These are phyloP conservation scores for Aethina tumida DNA, from an alignment of 1,140 invertebrate species.

Conservation along the genomic window DNA sequence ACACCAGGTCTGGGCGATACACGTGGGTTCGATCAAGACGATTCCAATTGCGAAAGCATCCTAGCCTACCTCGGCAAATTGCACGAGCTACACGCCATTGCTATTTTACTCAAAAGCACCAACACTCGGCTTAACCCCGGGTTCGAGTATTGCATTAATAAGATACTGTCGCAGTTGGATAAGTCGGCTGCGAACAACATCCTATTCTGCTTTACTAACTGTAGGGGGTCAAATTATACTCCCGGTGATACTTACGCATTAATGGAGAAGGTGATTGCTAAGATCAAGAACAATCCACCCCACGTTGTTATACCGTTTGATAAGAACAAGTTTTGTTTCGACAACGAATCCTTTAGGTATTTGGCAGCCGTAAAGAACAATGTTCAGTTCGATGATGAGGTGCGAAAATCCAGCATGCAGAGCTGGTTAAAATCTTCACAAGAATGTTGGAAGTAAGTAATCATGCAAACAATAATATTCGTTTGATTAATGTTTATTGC, in stretches of 20 bases:
- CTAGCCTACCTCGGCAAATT: slow-evolving; percentile 22
- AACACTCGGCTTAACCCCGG: slow-evolving; percentile 20
- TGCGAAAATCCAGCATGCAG: slow-evolving; percentile 15
- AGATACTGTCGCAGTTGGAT: slow-evolving; percentile 28
- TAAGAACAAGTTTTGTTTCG: slow-evolving; percentile 28
- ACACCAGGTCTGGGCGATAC: slow-evolving; percentile 29
- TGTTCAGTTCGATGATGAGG: slow-evolving; percentile 14
- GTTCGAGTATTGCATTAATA: slow-evolving; percentile 29
- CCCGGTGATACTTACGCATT: slow-evolving; percentile 22
- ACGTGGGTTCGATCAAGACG: slow-evolving; percentile 24
- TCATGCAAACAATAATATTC: no score
- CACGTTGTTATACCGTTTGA: slow-evolving; percentile 17
- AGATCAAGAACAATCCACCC: slow-evolving; percentile 16
- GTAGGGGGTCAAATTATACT: slow-evolving; percentile 22
- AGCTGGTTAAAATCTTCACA: slow-evolving; percentile 25
- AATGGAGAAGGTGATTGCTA: slow-evolving; percentile 14
- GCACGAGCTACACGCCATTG: slow-evolving; percentile 27
- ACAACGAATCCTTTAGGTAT: slow-evolving; percentile 30
- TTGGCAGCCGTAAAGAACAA: slow-evolving; percentile 19
- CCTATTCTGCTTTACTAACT: slow-evolving; percentile 28
- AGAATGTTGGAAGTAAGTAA: no score
- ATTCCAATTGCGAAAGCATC: slow-evolving; percentile 27
- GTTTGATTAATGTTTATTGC: no score
- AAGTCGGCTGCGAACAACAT: slow-evolving; percentile 26
- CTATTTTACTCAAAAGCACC: slow-evolving; percentile 26